These are phyloP conservation scores for Tokudaia muenninki DNA, from an alignment of 2,797 vertebrate genomes.

Conservation along the genomic window DNA sequence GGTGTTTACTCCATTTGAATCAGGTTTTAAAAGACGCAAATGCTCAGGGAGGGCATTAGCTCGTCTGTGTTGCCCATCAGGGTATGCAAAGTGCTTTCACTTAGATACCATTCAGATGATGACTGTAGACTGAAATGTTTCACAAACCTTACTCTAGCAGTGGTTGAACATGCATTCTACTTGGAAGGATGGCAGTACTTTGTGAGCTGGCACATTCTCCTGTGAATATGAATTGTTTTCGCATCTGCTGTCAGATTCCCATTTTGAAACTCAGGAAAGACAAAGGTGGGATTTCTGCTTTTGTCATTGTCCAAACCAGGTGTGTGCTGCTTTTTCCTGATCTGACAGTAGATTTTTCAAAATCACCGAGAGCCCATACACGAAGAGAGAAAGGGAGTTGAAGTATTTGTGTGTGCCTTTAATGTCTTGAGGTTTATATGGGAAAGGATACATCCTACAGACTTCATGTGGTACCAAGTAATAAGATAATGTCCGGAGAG, in stretches of 20 bases:
- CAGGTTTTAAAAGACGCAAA: conserved; percentile 70
- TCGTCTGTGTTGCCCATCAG: conserved; percentile 24
- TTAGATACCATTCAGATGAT: not conserved
- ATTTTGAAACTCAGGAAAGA: conserved; percentile 82
- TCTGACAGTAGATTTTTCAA: conserved; percentile 68
- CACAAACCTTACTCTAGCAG: conserved; percentile 17
- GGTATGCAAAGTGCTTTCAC: conserved; percentile 58
- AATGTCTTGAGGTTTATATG: conserved; percentile 46
- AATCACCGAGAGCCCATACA: conserved; percentile 63
- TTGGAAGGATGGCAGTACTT: conserved; percentile 67
- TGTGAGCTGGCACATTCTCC: conserved; percentile 53
- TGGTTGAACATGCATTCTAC: conserved; percentile 56
- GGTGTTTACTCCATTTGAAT: conserved; percentile 69
- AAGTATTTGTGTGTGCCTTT: conserved; percentile 68
- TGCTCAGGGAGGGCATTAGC: conserved; percentile 70
- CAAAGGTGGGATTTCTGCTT: conserved; percentile 74
- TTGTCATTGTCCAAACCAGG: conserved; percentile 60
- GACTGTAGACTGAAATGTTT: conserved; percentile 72
- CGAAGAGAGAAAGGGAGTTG: conserved; percentile 58
- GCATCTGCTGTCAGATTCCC: conserved; percentile 70
- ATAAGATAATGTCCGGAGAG: conserved; percentile 17
- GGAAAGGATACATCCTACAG: conserved; percentile 66
- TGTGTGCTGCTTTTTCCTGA: conserved; percentile 63
- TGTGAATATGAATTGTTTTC: conserved; percentile 64
- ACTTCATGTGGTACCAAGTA: conserved; percentile 50